Evolutionary conservation across 2,888 invertebrate genomes (phyloP).

Genomic region (Orthosia gothica): DNA sequence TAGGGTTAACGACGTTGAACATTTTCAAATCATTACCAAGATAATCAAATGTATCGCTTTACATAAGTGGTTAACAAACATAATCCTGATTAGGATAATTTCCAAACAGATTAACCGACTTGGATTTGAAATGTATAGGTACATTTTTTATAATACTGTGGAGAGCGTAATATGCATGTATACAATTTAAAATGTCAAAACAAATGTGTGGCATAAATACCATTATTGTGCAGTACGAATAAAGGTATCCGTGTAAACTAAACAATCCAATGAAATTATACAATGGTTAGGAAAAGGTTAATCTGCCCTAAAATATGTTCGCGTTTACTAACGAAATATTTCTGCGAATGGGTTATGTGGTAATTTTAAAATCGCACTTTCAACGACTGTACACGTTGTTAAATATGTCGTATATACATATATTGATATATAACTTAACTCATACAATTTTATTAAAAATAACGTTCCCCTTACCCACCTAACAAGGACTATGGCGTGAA

Average conservation of each 20-base stretch:
- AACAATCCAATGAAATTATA: conserved; percentile 9
- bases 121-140: neutral
- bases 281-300: conserved; percentile 4
- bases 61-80: conserved; percentile 31
- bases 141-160: neutral
- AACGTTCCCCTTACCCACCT: neutral
- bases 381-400: neutral
- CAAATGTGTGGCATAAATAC: conserved; percentile 19
- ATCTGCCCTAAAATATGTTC: neutral
- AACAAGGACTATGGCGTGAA: conserved; percentile 11
- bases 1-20: conserved; percentile 56
- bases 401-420: neutral
- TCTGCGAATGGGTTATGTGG: neutral
- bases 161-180: neutral
- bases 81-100: conserved; percentile 14
- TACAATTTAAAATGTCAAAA: conserved; percentile 14
- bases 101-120: conserved; percentile 11
- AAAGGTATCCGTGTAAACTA: conserved; percentile 3
- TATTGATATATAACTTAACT: neutral
- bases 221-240: conserved; percentile 8
- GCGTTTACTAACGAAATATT: neutral
- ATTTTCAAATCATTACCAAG: conserved; percentile 39
- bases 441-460: neutral
- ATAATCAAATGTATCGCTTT: conserved; percentile 31
- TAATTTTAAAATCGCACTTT: neutral